A percentile compares a stretch with the other conserved stretches of the same genome.
phyloP scores from a whole-genome alignment of 2,797 vertebrate genomes.

The Heterohyrax brucei region DNA sequence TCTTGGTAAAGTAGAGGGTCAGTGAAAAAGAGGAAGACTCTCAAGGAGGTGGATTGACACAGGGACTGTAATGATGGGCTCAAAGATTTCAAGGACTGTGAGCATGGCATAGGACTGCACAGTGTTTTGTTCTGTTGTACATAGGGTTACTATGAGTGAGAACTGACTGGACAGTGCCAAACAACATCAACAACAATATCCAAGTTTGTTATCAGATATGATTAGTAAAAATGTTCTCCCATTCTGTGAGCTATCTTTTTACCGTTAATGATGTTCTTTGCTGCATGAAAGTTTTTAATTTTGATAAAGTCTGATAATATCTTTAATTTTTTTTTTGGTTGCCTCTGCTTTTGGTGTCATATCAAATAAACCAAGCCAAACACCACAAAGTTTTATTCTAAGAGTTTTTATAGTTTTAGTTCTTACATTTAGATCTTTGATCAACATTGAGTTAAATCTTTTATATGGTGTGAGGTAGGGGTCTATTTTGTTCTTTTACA shows the following conservation, averaged over 20 bases:
- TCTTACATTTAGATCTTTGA: not conserved
- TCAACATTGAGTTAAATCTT: not conserved
- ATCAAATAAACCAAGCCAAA: no score
- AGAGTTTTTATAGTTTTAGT: not conserved
- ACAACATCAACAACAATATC: not conserved
- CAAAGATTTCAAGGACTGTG: not conserved
- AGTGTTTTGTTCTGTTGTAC: not conserved
- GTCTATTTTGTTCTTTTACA: not conserved
- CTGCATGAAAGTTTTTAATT: not conserved
- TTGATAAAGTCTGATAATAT: not conserved
- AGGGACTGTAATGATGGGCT: not conserved
- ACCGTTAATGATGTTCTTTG: not conserved
- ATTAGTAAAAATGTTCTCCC: not conserved
- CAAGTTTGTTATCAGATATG: not conserved
- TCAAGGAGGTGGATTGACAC: not conserved
- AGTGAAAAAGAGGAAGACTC: not conserved
- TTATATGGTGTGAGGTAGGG: not conserved
- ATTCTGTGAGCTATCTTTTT: not conserved
- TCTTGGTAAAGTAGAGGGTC: not conserved
- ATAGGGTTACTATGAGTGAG: not conserved
- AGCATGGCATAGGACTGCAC: not conserved
- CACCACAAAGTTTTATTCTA: not conserved
- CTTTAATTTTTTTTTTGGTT: not conserved
- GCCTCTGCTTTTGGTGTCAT: no score
- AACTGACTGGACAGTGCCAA: no score